Conservation (phyloP, 2,113 vertebrate species). For the Speoplatyrhinus poulsoni region DNA sequence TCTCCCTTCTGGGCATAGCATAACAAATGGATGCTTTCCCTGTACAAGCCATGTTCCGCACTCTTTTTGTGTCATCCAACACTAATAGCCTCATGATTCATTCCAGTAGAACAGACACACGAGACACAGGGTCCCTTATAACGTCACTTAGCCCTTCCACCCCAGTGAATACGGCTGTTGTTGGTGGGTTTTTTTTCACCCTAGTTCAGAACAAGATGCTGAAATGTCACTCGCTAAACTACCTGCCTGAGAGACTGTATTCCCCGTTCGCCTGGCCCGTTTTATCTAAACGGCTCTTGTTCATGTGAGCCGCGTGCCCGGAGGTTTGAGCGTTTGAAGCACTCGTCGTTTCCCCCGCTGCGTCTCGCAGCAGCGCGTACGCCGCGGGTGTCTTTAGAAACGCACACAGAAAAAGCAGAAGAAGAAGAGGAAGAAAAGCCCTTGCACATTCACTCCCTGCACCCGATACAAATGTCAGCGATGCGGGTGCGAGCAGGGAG, state of each 20-base stretch:
- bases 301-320: conserved; percentile 56
- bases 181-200: conserved; percentile 12
- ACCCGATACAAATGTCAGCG: conserved; percentile 72
- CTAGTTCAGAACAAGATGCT: conserved; percentile 43
- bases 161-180: conserved; percentile 5
- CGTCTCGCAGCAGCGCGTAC: conserved; percentile 47
- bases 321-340: conserved; percentile 59
- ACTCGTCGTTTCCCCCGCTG: conserved; percentile 56
- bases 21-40: conserved; percentile 19
- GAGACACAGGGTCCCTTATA: neutral
- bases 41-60: neutral
- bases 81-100: conserved; percentile 1
- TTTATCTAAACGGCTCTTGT: conserved; percentile 53
- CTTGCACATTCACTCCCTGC: conserved; percentile 61
- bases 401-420: too few species aligned
- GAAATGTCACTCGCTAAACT: conserved; percentile 58
- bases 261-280: conserved; percentile 55
- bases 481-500: conserved; percentile 61
- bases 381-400: conserved; percentile 44
- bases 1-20: conserved; percentile 16
- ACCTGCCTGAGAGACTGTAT: conserved; percentile 48
- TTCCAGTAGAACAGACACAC: neutral
- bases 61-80: neutral
- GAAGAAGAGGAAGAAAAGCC: conserved; percentile 24
- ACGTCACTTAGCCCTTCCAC: conserved; percentile 4